Percentiles rank a stretch among this genome's conserved stretches.
Evolutionary conservation across 2,797 vertebrate species (phyloP).

Genomic region (Morelia viridis): DNA sequence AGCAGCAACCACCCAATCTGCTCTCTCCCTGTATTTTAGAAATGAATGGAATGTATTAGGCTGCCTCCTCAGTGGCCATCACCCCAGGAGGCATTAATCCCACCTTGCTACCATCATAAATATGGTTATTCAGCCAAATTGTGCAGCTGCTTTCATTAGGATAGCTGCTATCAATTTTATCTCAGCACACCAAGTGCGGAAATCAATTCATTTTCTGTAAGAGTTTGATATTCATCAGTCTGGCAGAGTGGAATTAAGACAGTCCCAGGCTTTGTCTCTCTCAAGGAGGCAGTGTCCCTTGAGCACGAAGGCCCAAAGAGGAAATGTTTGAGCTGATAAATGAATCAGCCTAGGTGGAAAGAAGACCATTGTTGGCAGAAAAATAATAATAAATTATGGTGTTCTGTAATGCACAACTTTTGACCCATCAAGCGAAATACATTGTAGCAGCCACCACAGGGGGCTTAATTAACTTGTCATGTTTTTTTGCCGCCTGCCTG

Average conservation of each 20-base stretch:
- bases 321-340: not conserved
- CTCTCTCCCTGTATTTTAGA: not conserved
- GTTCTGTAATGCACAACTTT: not conserved
- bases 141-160: constrained; percentile 14
- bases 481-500: not conserved
- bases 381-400: not conserved
- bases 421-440: not conserved
- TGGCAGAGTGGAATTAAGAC: constrained; percentile 34
- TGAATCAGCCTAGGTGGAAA: constrained; percentile 15
- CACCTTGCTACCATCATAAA: constrained; percentile 38
- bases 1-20: constrained; percentile 24
- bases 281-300: constrained; percentile 37
- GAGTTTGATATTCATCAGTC: constrained; percentile 7
- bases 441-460: not conserved
- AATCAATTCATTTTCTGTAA: constrained; percentile 30
- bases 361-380: constrained; percentile 11
- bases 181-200: constrained; percentile 15
- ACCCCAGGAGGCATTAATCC: constrained; percentile 19
- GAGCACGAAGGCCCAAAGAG: constrained; percentile 34
- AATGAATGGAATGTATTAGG: constrained; percentile 16
- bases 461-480: not conserved
- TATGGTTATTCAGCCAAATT: constrained; percentile 19
- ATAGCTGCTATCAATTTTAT: constrained; percentile 58
- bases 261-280: constrained; percentile 25
- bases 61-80: not conserved